Conservation (phyloP, 2,113 vertebrate genomes). For the Orycteropus afer region DNA sequence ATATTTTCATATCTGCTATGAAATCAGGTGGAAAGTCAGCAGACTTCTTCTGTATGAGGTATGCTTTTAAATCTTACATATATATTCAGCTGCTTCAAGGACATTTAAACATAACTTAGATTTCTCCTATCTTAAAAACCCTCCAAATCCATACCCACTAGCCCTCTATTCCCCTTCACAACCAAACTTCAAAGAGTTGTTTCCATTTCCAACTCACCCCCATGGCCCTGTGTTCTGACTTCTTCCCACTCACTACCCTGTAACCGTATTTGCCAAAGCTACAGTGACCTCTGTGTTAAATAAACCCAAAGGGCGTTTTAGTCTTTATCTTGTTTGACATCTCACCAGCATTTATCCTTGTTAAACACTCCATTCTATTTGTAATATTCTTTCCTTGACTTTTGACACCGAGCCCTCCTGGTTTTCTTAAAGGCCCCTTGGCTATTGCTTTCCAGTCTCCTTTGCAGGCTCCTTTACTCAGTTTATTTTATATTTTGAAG, state of each 20-base stretch:
- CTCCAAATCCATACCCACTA: neutral
- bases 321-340: neutral
- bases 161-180: neutral
- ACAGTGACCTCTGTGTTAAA: neutral
- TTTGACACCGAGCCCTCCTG: neutral
- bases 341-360: neutral
- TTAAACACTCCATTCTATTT: neutral
- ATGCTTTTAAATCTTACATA: neutral
- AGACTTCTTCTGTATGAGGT: neutral
- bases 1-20: conserved; percentile 17
- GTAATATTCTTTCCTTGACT: neutral
- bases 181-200: neutral
- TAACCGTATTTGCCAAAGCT: neutral
- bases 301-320: neutral
- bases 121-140: neutral
- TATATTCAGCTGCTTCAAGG: neutral
- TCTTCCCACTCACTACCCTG: neutral
- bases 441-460: neutral
- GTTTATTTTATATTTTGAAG: neutral
- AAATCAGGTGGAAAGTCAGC: neutral
- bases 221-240: neutral
- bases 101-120: neutral
- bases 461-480: neutral
- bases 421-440: neutral
- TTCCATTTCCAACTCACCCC: neutral